Evolutionary conservation across 1,140 invertebrate species (phyloP).

Genomic region (Platyscapa corneri): DNA sequence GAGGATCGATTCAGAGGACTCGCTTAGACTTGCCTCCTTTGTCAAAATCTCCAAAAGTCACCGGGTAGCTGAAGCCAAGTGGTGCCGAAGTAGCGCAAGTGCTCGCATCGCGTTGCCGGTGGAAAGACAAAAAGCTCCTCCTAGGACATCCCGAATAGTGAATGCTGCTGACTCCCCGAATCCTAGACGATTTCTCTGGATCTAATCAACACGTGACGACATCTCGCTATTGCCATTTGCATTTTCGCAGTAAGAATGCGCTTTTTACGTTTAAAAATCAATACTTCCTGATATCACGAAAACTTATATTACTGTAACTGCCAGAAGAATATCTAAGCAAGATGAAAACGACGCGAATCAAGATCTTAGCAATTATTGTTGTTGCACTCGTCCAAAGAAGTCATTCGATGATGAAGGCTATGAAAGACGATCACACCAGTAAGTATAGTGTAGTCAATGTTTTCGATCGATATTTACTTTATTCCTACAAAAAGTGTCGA

Average conservation of each 20-base stretch:
- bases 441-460: conserved; percentile 50
- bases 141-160: too few relatives aligned
- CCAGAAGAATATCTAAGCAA: neutral
- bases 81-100: neutral
- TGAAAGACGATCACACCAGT: conserved; percentile 63
- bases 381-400: conserved; percentile 57
- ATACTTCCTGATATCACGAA: neutral
- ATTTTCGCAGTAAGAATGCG: neutral
- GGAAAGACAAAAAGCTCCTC: neutral
- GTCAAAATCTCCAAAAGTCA: too few relatives aligned
- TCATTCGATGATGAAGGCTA: conserved; percentile 58
- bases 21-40: neutral
- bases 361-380: conserved; percentile 58
- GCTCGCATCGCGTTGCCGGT: neutral
- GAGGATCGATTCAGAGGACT: neutral
- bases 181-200: too few relatives aligned
- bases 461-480: neutral
- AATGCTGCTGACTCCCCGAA: too few relatives aligned
- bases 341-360: conserved; percentile 58
- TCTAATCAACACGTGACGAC: too few relatives aligned
- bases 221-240: too few relatives aligned
- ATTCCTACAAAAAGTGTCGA: too few relatives aligned
- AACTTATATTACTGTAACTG: too few relatives aligned
- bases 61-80: neutral
- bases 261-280: neutral